Evolutionary conservation across 2,888 invertebrate genomes (phyloP).

Genomic region (Nasonovia ribisnigri): DNA sequence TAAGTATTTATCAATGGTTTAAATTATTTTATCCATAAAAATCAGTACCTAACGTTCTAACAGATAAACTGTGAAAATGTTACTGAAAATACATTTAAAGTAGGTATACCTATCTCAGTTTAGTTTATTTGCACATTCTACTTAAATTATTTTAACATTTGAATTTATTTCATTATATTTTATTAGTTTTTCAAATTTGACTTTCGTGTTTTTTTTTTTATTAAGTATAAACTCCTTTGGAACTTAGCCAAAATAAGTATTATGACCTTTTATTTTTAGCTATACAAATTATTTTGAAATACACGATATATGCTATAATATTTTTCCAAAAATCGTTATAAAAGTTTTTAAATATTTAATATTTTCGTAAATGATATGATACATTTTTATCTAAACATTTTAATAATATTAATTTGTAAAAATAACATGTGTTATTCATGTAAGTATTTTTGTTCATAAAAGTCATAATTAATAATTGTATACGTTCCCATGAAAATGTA

Average conservation of each 20-base stretch:
- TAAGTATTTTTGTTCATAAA: background rate
- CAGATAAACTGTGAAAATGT: background rate
- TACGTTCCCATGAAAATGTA: background rate
- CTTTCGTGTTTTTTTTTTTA: background rate
- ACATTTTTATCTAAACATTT: background rate
- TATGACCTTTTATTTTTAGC: constrained; percentile 27
- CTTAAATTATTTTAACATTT: background rate
- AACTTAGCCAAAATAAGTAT: background rate
- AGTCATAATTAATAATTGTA: background rate
- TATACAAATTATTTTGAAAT: background rate
- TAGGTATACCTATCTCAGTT: background rate
- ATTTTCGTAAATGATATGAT: background rate
- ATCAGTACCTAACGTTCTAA: background rate
- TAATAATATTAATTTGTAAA: background rate
- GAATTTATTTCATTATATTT: background rate
- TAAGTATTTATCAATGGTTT: background rate
- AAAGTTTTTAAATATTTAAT: too few species aligned
- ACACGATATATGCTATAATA: background rate
- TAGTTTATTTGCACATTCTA: background rate
- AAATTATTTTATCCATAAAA: background rate
- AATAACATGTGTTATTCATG: background rate
- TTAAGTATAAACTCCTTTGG: background rate
- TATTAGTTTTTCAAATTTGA: background rate
- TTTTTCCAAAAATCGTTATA: background rate
- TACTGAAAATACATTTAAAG: background rate